A percentile compares a stretch with the other conserved stretches of the same genome.
Conservation (phyloP, 2,888 invertebrate species). For the Apodemia hepburni region DNA sequence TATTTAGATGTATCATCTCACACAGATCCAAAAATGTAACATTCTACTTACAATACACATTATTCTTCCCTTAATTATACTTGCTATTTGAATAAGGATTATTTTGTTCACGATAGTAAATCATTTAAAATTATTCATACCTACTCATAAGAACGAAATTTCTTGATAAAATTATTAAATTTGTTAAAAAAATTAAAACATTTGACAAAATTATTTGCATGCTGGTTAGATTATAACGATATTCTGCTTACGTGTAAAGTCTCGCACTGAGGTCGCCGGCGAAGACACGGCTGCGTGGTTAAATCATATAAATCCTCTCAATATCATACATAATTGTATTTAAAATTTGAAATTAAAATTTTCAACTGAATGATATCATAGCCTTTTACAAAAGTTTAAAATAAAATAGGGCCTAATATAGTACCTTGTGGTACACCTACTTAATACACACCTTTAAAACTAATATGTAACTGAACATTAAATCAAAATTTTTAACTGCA, state of each 20-base stretch:
- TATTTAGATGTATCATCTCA: too few relatives aligned
- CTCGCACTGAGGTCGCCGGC: constrained; percentile 47
- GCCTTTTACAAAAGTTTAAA: background rate
- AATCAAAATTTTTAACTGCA: background rate
- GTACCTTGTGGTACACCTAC: background rate
- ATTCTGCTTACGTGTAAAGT: constrained; percentile 60
- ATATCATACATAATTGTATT: background rate
- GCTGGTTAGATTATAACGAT: constrained; percentile 12
- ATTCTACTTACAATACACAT: too few relatives aligned
- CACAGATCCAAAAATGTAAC: too few relatives aligned
- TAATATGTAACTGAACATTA: too few relatives aligned
- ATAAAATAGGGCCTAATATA: background rate
- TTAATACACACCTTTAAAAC: background rate
- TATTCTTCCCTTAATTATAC: too few relatives aligned
- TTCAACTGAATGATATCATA: background rate
- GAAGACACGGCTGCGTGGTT: constrained; percentile 50
- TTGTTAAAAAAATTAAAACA: constrained; percentile 12
- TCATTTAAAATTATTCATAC: too few relatives aligned
- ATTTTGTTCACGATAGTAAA: too few relatives aligned
- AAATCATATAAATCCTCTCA: constrained; percentile 5
- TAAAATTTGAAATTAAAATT: background rate
- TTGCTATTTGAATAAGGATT: too few relatives aligned
- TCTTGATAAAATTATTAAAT: background rate
- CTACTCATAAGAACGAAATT: constrained; percentile 13
- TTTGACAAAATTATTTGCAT: constrained; percentile 19